A percentile compares a stretch with the other conserved stretches of the same genome.
Evolutionary conservation across 1,140 invertebrate species (phyloP).

Genomic region (Drosophila athabasca): DNA sequence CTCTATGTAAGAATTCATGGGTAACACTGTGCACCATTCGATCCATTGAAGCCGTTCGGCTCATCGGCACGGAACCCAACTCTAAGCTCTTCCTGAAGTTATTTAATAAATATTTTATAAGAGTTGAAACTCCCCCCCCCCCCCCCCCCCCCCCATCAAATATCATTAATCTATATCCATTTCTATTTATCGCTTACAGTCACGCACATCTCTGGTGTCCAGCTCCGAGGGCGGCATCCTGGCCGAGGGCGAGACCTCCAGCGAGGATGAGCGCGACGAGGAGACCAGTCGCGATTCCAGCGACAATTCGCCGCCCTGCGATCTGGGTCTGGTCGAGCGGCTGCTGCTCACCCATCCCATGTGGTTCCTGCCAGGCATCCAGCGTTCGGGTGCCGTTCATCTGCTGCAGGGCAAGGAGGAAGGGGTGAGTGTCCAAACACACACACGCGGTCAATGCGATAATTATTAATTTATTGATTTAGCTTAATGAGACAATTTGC

Average conservation of each 20-base stretch:
- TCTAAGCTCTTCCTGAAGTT: too few species aligned
- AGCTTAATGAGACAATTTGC: constrained; percentile 71
- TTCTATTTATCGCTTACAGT: constrained; percentile 56
- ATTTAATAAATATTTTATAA: too few species aligned
- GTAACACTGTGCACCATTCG: too few species aligned
- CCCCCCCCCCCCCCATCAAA: too few species aligned
- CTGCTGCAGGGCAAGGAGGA: constrained; percentile 96
- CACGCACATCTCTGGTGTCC: constrained; percentile 82
- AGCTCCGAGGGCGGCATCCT: constrained; percentile 83
- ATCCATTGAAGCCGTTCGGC: too few species aligned
- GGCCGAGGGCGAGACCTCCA: constrained; percentile 83
- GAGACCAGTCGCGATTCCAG: constrained; percentile 74
- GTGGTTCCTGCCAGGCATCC: constrained; percentile 97
- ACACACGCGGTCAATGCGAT: constrained; percentile 17
- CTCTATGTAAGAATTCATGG: too few species aligned
- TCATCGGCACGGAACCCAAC: too few species aligned
- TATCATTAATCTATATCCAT: background rate
- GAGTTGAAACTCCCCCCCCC: too few species aligned
- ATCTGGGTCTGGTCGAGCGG: constrained; percentile 93
- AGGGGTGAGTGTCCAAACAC: constrained; percentile 87
- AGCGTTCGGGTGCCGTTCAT: constrained; percentile 95
- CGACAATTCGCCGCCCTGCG: constrained; percentile 86
- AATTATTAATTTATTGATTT: constrained; percentile 74
- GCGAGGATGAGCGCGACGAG: constrained; percentile 53
- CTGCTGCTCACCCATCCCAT: constrained; percentile 96